A percentile compares a stretch with the other conserved stretches of the same genome.
These are phyloP conservation scores for Drosophila truncata DNA, from an alignment of 1,140 invertebrate species.

Conservation along the genomic window DNA sequence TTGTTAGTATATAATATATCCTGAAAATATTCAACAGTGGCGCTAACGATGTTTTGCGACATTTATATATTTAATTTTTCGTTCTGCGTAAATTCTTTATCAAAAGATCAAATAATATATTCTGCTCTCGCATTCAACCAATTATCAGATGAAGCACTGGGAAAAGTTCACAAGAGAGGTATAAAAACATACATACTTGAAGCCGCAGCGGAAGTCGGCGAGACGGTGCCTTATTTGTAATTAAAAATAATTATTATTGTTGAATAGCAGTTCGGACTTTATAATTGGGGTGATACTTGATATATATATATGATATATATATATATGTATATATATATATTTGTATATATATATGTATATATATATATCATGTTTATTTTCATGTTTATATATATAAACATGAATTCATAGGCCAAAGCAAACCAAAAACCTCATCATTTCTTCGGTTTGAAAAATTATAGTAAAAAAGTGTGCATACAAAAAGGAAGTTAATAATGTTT, in stretches of 20 bases:
- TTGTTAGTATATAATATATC: too few relatives aligned
- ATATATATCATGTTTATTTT: not conserved
- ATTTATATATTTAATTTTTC: not conserved
- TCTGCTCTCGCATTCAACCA: not conserved
- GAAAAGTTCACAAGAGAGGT: slow-evolving; percentile 1
- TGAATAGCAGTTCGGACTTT: not conserved
- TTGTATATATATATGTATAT: not conserved
- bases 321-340: not conserved
- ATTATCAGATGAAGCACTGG: not conserved
- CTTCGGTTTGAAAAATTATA: not conserved
- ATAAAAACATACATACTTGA: not conserved
- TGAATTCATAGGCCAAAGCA: not conserved
- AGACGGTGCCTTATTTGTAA: slow-evolving; percentile 27
- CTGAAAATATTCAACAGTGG: not conserved
- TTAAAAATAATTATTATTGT: slow-evolving; percentile 29
- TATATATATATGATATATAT: not conserved
- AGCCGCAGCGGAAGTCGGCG: slow-evolving; percentile 25
- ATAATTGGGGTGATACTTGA: not conserved
- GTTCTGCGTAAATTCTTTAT: not conserved
- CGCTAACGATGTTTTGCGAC: not conserved
- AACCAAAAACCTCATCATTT: not conserved
- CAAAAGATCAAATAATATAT: not conserved
- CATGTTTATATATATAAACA: too few relatives aligned
- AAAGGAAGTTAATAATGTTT: slow-evolving; percentile 65
- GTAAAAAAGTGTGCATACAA: slow-evolving; percentile 10